Conservation (phyloP, 2,888 invertebrate species). For the Agrochola macilenta region DNA sequence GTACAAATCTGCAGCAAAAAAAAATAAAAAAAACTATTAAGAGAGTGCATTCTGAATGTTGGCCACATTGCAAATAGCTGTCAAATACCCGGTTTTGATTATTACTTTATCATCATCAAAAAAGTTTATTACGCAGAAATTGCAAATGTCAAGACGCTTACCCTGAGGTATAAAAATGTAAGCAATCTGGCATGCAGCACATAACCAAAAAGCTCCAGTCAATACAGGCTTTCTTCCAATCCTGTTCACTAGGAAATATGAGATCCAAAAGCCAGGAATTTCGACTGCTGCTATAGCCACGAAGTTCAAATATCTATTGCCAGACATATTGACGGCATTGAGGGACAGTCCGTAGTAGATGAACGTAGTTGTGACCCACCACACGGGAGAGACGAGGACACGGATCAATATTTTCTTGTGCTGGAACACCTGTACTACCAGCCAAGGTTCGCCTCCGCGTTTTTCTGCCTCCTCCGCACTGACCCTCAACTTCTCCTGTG, state of each 20-base stretch:
- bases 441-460: constrained; percentile 72
- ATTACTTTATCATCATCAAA: neutral
- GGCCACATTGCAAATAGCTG: no score
- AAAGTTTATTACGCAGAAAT: neutral
- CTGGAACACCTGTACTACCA: constrained; percentile 76
- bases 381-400: constrained; percentile 83
- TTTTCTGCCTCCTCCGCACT: constrained; percentile 45
- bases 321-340: constrained; percentile 92
- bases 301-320: constrained; percentile 92
- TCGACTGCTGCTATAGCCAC: constrained; percentile 91
- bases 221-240: constrained; percentile 91
- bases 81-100: no score
- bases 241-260: constrained; percentile 90
- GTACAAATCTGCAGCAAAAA: constrained; percentile 53
- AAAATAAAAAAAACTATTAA: neutral
- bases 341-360: constrained; percentile 93
- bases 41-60: neutral
- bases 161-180: constrained; percentile 89
- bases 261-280: constrained; percentile 92
- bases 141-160: constrained; percentile 65
- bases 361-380: constrained; percentile 92
- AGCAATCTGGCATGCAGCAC: constrained; percentile 90
- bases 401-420: constrained; percentile 74
- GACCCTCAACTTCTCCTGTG: constrained; percentile 70
- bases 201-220: constrained; percentile 89